A percentile compares a stretch with the other conserved stretches of the same genome.
Conservation (phyloP, 2,888 invertebrate species). For the Drosophila basisetae region DNA sequence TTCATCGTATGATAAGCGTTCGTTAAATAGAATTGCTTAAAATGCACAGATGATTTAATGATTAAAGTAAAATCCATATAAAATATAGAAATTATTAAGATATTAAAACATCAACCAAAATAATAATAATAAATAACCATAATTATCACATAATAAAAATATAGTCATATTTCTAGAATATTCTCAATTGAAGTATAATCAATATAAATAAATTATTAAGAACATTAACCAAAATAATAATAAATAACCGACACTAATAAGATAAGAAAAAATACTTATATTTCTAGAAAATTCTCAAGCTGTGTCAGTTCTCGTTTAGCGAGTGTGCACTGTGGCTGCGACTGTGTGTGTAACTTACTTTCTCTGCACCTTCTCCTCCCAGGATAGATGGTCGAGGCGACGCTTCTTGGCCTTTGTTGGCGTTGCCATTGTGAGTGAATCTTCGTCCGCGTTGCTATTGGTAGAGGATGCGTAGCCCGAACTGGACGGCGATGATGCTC, state of each 20-base stretch:
- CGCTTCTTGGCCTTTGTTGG: conserved; percentile 87
- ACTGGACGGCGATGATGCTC: conserved; percentile 48
- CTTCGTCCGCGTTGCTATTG: conserved; percentile 63
- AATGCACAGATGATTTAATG: not conserved
- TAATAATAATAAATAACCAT: not conserved
- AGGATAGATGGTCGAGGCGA: conserved; percentile 92
- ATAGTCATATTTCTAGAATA: no score
- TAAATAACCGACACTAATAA: no score
- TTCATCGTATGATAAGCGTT: not conserved
- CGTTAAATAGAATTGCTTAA: not conserved
- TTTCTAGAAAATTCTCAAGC: no score
- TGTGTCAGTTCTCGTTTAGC: not conserved
- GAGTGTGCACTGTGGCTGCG: not conserved
- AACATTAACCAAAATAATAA: no score
- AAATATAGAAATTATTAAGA: not conserved
- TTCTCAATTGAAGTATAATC: no score
- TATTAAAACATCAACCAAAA: not conserved
- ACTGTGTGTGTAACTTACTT: conserved; percentile 89
- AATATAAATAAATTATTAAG: no score
- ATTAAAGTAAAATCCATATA: not conserved
- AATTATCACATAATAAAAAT: not conserved
- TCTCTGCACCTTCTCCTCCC: conserved; percentile 94
- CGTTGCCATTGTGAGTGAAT: conserved; percentile 36
- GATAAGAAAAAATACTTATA: not conserved
- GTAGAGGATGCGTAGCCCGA: conserved; percentile 68